Base-by-base conservation (phyloP, 2,888 invertebrate genomes). In the Pristionchus japonicus region DNA sequence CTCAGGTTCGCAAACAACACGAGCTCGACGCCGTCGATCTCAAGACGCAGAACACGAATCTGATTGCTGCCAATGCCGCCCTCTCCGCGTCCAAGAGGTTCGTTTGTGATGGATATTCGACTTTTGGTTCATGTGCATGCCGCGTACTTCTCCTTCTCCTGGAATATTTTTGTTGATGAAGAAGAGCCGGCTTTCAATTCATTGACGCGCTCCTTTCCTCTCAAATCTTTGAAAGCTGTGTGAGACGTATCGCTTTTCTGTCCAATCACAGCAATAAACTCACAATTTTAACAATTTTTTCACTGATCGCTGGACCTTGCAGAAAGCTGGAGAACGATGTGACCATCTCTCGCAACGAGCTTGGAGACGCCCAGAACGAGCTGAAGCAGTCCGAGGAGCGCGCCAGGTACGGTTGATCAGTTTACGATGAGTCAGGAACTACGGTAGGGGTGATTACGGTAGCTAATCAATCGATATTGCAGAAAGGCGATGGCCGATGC, bases 381-480 rank as follows among this genome's bases (percentile, higher is more conserved):
- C 97, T 99, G 95, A 98, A 98, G 96, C 97, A 97, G 96, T 97
- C 98, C 93, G 99, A 99, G 95, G 99, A 99, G 96, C 98, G 98
- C 96, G 97, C 98, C 94, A 98, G 98, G 97, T 98, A 98, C 93
- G 98, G 99, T 96, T 37, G 89, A 88, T 37, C 7, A 27, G 80
- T 23, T 20, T 52, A 83, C 82, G 49, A 20, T 83, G 37, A 9
- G 47, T 43, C 27, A 15, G 23, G 34, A n/a, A n/a, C n/a, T n/a
- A n/a, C n/a, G n/a, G n/a, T n/a, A n/a, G n/a, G n/a, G n/a, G n/a
- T n/a, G n/a, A n/a, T 15, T 43, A 77, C 37, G 77, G 43, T 77
- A 80, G 49, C 13, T n/a, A 20, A 52, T 49, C 31, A 17, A 43
- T 49, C 31, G 52, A 49, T 52, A 17, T 86, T 86, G 43, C 47